phyloP scores from a whole-genome alignment of 2,113 vertebrate species.

The Canis aureus region DNA sequence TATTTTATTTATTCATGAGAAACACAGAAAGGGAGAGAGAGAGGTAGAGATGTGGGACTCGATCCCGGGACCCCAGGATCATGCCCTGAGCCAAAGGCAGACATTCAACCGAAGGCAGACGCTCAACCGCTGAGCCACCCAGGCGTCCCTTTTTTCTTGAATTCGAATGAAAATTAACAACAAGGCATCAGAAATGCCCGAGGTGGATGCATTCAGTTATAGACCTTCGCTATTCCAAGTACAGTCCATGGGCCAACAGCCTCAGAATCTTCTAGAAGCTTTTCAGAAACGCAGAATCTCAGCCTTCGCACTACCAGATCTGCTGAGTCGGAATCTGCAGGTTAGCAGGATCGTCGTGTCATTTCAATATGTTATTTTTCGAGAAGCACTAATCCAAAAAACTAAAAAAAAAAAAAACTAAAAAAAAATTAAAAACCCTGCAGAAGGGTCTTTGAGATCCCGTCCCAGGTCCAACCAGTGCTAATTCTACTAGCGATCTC shows the following conservation, averaged over 20 bases:
- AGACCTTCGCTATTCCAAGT: background rate
- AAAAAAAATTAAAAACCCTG: no score
- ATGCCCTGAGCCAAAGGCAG: no score
- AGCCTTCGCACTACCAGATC: background rate
- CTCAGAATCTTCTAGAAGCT: background rate
- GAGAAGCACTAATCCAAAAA: background rate
- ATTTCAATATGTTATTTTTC: background rate
- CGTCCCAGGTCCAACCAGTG: background rate
- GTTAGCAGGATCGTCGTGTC: background rate
- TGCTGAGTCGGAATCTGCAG: background rate
- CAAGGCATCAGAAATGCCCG: background rate
- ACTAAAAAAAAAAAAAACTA: background rate
- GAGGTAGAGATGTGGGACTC: no score
- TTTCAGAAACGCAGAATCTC: background rate
- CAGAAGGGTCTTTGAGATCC: background rate
- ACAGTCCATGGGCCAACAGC: background rate
- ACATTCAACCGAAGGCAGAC: no score
- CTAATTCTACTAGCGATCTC: background rate
- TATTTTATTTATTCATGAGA: no score
- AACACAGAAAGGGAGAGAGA: no score
- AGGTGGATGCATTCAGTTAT: background rate
- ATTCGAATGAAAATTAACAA: background rate
- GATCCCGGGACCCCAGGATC: no score
- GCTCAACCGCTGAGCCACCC: no score
- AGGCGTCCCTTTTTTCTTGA: background rate